These are phyloP conservation scores for Ips nitidus DNA, from an alignment of 1,140 invertebrate species.

Conservation along the genomic window DNA sequence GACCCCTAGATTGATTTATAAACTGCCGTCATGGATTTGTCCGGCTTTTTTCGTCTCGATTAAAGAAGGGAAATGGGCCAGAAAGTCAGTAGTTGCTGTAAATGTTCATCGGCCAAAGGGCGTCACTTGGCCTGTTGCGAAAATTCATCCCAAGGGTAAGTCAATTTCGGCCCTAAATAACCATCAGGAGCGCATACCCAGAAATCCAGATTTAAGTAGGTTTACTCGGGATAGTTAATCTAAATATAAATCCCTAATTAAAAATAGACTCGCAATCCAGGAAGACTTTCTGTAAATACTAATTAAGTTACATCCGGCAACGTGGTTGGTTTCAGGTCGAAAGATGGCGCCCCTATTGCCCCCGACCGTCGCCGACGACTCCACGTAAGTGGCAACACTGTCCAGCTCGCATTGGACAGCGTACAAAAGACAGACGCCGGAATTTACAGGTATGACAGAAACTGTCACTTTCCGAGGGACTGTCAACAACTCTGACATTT, in stretches of 20 bases:
- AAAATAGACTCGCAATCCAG: slow-evolving; percentile 7
- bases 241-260: neutral
- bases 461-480: neutral
- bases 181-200: slow-evolving; percentile 1
- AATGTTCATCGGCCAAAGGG: slow-evolving; percentile 37
- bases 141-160: slow-evolving; percentile 36
- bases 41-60: neutral
- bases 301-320: too few relatives aligned
- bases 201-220: neutral
- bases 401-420: slow-evolving; percentile 58
- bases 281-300: neutral
- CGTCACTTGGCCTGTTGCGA: slow-evolving; percentile 35
- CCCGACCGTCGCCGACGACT: slow-evolving; percentile 43
- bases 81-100: slow-evolving; percentile 43
- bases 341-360: slow-evolving; percentile 47
- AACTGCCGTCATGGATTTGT: neutral
- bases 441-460: slow-evolving; percentile 53
- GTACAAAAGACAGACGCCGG: slow-evolving; percentile 58
- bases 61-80: slow-evolving; percentile 35
- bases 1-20: slow-evolving; percentile 1
- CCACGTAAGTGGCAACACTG: slow-evolving; percentile 52
- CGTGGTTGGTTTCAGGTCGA: slow-evolving; percentile 43
- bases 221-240: neutral
- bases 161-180: neutral
- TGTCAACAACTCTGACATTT: slow-evolving; percentile 2